Base-by-base conservation (phyloP, 2,113 vertebrate species). In the Oceanodroma tethys region DNA sequence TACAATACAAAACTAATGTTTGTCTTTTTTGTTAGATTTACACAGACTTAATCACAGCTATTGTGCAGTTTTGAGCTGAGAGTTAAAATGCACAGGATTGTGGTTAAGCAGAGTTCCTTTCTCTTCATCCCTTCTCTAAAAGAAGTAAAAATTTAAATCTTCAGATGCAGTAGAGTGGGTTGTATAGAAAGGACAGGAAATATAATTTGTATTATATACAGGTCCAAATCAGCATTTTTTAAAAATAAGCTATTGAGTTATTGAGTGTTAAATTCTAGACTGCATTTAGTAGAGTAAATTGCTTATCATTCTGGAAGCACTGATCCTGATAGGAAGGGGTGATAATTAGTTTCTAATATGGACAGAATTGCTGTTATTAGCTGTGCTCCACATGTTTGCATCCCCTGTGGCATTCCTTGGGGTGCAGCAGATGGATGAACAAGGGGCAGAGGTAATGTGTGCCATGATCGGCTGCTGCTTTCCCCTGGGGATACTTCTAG, bases 401-500 rank as follows among this genome's bases (percentile, higher is more conserved):
- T 92, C 86, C 97, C 91, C 91, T 66, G 30, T 96, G 94, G 95
- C 96, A 86, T 97, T 90, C 96, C 97, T 97, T 80, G 73, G 85
- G 95, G 93, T 96, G 94, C 88, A 96, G 97, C 98, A 98, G 98
- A 98, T 98, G 98, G 96, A 96, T 96, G 97, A 97, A 95, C 97
- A 93, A 90, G 97, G 97, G 97, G 93, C 95, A 96, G 95, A 98
- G 96, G 87, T 97, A 97, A 92, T 94, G 93, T 94, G 95, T 95
- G 86, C 97, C 72, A 18, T 83, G 94, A 96, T 98, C 73, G 93
- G 96, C 94, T 95, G 92, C 65, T 96, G 86, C 93, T 74, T 97
- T 34, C 72, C 95, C 74, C 81, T 8, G 9, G 92, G 86, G 59
- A 84, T 75, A 40, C 82, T 88, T 95, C 80, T 60, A 95, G 83